Conservation (phyloP, 1,140 invertebrate genomes). For the Ceratoteleas bidentatus region DNA sequence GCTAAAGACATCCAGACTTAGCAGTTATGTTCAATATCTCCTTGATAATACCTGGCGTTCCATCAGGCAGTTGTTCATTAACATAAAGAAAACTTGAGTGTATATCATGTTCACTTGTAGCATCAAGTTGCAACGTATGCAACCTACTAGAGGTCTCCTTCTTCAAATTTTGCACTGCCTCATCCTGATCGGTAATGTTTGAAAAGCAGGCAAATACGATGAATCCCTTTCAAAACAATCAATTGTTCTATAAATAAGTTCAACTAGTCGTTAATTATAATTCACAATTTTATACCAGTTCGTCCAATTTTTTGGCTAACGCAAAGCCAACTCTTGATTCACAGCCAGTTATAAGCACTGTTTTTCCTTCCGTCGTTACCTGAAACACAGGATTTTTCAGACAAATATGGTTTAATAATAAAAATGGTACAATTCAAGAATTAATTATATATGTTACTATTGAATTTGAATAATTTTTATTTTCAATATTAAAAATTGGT, state of each 20-base stretch:
- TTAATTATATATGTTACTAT: too few relatives aligned
- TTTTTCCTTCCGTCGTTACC: slow-evolving; percentile 90
- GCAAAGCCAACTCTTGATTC: slow-evolving; percentile 89
- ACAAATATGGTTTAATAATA: too few relatives aligned
- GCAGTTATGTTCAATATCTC: too few relatives aligned
- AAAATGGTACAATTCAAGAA: too few relatives aligned
- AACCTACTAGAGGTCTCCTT: slow-evolving; percentile 88
- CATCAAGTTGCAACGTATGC: slow-evolving; percentile 88
- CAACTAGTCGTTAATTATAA: slow-evolving; percentile 12
- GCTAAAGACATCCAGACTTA: too few relatives aligned
- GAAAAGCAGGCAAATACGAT: slow-evolving; percentile 91
- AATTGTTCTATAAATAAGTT: slow-evolving; percentile 28
- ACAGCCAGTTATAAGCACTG: slow-evolving; percentile 92
- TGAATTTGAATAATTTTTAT: too few relatives aligned
- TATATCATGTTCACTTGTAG: slow-evolving; percentile 87
- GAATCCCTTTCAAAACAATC: slow-evolving; percentile 83
- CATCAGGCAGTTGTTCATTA: slow-evolving; percentile 88
- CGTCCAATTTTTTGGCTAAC: slow-evolving; percentile 88
- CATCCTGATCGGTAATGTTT: slow-evolving; percentile 84
- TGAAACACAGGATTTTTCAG: slow-evolving; percentile 70
- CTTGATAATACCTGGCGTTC: slow-evolving; percentile 83
- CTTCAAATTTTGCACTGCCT: slow-evolving; percentile 86
- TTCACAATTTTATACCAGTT: slow-evolving; percentile 81
- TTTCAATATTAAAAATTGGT: too few relatives aligned
- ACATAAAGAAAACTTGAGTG: slow-evolving; percentile 88